phyloP scores from a whole-genome alignment of 2,888 invertebrate genomes.

The Morpho deidamia region DNA sequence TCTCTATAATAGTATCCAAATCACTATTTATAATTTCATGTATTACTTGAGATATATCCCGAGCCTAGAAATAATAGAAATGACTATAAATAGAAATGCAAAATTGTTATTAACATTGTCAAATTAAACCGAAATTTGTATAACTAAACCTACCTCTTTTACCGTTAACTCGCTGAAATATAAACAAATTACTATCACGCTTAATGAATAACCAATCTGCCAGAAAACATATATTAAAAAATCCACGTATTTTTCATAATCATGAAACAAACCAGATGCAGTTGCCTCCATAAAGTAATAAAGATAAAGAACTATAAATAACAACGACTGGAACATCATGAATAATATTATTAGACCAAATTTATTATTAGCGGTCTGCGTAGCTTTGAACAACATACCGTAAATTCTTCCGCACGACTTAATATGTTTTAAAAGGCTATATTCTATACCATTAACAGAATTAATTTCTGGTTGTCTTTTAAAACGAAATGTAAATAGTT shows the following conservation, averaged over 20 bases:
- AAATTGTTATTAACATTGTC: too few relatives aligned
- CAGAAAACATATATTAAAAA: constrained; percentile 49
- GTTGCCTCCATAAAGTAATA: constrained; percentile 66
- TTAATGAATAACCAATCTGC: constrained; percentile 42
- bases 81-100: background rate
- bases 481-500: constrained; percentile 36
- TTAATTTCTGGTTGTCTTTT: constrained; percentile 28
- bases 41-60: constrained; percentile 35
- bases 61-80: constrained; percentile 40
- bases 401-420: constrained; percentile 45
- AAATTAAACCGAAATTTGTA: too few relatives aligned
- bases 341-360: constrained; percentile 43
- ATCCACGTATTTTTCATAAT: constrained; percentile 39
- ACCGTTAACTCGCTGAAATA: constrained; percentile 41
- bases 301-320: constrained; percentile 43
- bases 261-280: constrained; percentile 48
- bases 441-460: constrained; percentile 36
- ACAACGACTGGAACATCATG: constrained; percentile 37
- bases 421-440: constrained; percentile 45
- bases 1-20: constrained; percentile 36
- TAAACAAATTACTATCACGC: constrained; percentile 38
- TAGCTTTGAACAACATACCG: constrained; percentile 39
- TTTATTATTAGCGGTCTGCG: constrained; percentile 32
- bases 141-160: constrained; percentile 35
- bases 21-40: constrained; percentile 53